Base-by-base conservation (phyloP, 2,797 vertebrate genomes). In the Sebastes minor region DNA sequence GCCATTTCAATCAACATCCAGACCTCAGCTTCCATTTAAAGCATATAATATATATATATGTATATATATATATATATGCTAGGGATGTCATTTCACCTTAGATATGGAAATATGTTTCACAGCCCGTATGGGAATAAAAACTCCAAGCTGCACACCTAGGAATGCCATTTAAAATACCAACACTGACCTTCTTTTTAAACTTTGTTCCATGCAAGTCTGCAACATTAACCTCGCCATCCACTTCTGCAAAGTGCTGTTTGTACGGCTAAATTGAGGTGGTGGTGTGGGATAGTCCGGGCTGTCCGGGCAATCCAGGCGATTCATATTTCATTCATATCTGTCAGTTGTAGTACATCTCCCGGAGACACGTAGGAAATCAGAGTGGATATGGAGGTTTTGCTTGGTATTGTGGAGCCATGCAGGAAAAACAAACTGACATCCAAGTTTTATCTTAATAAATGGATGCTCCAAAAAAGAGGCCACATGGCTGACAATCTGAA, bases 321-420 rank as follows among this genome's bases (percentile, higher is more conserved):
- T 88, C 83, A 81, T 81, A 86, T 90, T 88, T 85, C 77, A 85
- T 87, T 90, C 74, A 88, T 81, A 82, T 85, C 80, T 73, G 74
- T 84, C 84, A 80, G 78, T 42, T 83, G 56, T 33, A 76, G 71
- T 68, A 28, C 71, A 78, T 88, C 78, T 84, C 84, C 67, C 46
- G 23, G 20, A 87, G 78, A 90, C 81, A 79, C 81, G 67, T 49
- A 77, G 59, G 71, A 84, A 87, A 90, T 86, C 73, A 79, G 32
- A 16, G 35, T 59, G 71, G 35, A 82, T 79, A 57, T 69, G 66
- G 71, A 85, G 42, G 7, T 53, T 71, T 63, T 32, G 46, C 76
- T 56, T 64, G 2, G 11, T 33, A 33, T 78, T 81, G 75, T 61
- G 7, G 33, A 69, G 82, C 20, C n/a, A 74, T 23, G 52, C 70